These are phyloP conservation scores for Siniperca undulata DNA, from an alignment of 2,797 vertebrate species.

Conservation along the genomic window DNA sequence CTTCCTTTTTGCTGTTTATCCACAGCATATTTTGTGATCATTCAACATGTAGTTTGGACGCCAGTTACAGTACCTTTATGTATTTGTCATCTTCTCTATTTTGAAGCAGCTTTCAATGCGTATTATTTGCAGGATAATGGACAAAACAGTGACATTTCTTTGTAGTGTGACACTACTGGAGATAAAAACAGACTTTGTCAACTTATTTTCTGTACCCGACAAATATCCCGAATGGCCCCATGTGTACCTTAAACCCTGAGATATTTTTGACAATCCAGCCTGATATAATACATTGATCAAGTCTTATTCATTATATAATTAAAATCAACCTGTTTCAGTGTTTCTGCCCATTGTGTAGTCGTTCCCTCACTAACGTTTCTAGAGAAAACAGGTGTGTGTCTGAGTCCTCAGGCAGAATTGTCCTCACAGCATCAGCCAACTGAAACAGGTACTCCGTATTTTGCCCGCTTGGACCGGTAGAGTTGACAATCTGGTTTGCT, in stretches of 20 bases:
- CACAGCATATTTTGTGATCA: neutral
- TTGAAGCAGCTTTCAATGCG: conserved; percentile 17
- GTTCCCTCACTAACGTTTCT: conserved; percentile 91
- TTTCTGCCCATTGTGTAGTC: conserved; percentile 52
- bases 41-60: neutral
- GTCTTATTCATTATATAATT: neutral
- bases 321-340: conserved; percentile 22
- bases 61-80: neutral
- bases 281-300: neutral
- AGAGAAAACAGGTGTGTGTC: conserved; percentile 95
- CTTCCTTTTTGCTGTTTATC: neutral
- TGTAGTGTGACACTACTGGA: conserved; percentile 1
- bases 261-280: conserved; percentile 13
- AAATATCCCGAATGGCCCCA: conserved; percentile 17
- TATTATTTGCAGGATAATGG: neutral
- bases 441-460: conserved; percentile 97
- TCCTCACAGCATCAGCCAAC: conserved; percentile 93
- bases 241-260: conserved; percentile 58
- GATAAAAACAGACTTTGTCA: conserved; percentile 5
- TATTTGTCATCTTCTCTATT: neutral
- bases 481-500: conserved; percentile 92
- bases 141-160: neutral
- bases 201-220: conserved; percentile 10
- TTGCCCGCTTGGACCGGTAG: conserved; percentile 92
- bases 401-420: conserved; percentile 91